Evolutionary conservation across 2,888 invertebrate species (phyloP).

Genomic region (Caenorhabditis panamensis): DNA sequence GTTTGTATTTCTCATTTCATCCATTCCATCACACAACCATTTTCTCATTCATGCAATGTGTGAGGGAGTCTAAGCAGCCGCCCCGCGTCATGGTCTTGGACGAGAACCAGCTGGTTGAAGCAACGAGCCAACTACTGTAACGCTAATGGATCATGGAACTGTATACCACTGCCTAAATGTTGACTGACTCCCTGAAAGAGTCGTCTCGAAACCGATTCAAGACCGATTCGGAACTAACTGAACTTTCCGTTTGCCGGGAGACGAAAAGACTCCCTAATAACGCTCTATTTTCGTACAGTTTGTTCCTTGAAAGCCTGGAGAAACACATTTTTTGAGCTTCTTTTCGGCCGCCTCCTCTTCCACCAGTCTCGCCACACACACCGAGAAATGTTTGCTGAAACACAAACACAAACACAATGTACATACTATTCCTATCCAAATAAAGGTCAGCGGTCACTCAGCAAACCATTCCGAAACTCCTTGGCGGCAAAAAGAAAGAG

Average conservation of each 20-base stretch:
- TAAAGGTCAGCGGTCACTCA: conserved; percentile 61
- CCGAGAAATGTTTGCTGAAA: conserved; percentile 55
- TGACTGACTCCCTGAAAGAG: not conserved
- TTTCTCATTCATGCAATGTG: conserved; percentile 37
- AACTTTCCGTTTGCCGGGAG: no score
- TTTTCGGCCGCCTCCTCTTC: conserved; percentile 10
- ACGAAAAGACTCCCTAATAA: conserved; percentile 5
- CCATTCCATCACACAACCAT: conserved; percentile 30
- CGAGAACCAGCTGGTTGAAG: conserved; percentile 17
- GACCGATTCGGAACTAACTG: not conserved
- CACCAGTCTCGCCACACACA: conserved; percentile 18
- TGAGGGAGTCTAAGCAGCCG: conserved; percentile 20
- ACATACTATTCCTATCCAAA: conserved; percentile 60
- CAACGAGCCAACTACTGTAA: no score
- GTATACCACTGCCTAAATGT: not conserved
- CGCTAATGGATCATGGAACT: not conserved
- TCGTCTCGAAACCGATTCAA: not conserved
- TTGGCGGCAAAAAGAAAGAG: conserved; percentile 10
- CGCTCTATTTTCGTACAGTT: conserved; percentile 47
- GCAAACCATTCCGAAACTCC: conserved; percentile 36
- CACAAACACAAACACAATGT: conserved; percentile 63
- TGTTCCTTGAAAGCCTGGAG: conserved; percentile 21
- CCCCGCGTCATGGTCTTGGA: conserved; percentile 26
- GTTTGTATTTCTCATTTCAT: conserved; percentile 59
- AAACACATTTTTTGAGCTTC: conserved; percentile 48